Base-by-base conservation (phyloP, 2,113 vertebrate species). In the Cavia porcellus region DNA sequence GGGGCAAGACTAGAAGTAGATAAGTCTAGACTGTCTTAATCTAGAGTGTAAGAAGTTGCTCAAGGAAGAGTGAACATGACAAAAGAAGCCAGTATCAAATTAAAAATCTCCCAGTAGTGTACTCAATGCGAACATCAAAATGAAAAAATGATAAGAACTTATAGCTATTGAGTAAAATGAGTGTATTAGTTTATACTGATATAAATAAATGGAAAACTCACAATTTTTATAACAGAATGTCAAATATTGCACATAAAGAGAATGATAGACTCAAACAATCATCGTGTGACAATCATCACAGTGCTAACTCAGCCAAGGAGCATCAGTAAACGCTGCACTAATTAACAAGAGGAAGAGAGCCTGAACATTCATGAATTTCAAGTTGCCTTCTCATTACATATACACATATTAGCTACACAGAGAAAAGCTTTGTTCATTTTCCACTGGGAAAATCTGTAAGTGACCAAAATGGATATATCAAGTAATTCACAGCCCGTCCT, bases 401-500 rank as follows among this genome's bases (percentile, higher is more conserved):
- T 6, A 32, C 15, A 30, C 62, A 7, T 19, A 42, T 55, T 25
- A n/a, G 50, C 19, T 52, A 19, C 50, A 77, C 42, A 95, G 2
- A 10, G 4, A 80, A 64, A 85, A 77, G 11, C 15, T 12, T 2
- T n/a, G 6, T 25, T 47, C 17, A 22, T n/a, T 90, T 95, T 35
- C 28, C 12, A 32, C 1, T 35, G n/a, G 77, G 50, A 86, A 57
- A 75, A 14, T 19, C 22, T 20, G 1, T 22, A 90, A 57, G 14
- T n/a, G 30, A 79, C 14, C 55, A 35, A 70, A 86, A 35, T 3
- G 11, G 42, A 15, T 24, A 19, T 17, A 22, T 80, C 13, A 2
- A 45, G 3, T 25, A 50, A 10, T 5, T n/a, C 1, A 1, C 1
- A 3, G 52, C 14, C 24, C 3, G 47, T 13, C 42, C 13, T 4